Conservation (phyloP, 2,797 vertebrate genomes). For the Anomalospiza imberbis region DNA sequence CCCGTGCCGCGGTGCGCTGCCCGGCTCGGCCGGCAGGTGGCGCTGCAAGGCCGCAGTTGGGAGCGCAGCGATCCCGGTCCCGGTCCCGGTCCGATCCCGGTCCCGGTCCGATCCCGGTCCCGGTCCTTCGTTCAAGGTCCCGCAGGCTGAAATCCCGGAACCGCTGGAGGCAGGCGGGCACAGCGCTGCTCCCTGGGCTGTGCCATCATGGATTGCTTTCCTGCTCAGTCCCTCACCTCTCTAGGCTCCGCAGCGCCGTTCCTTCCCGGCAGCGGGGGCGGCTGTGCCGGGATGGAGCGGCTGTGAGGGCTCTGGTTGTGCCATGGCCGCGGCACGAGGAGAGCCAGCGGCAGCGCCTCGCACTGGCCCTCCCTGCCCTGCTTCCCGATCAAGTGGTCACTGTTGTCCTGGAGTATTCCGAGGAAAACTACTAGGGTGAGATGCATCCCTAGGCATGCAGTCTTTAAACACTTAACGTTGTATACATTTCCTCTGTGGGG, state of each 20-base stretch:
- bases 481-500: too few relatives aligned
- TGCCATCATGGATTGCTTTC: accelerated
- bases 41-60: not conserved
- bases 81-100: not conserved
- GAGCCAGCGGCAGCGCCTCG: not conserved
- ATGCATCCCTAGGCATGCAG: too few relatives aligned
- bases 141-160: accelerated
- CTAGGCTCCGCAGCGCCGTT: accelerated
- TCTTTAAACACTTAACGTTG: accelerated
- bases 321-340: accelerated
- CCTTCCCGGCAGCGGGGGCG: too few relatives aligned
- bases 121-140: accelerated
- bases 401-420: not conserved
- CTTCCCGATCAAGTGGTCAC: too few relatives aligned
- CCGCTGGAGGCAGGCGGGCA: accelerated
- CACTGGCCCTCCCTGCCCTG: not conserved
- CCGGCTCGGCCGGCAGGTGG: not conserved
- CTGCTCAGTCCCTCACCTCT: accelerated
- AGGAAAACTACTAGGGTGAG: not conserved
- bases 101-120: accelerated
- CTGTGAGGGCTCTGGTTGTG: accelerated
- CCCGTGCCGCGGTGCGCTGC: not conserved
- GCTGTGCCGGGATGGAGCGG: not conserved
- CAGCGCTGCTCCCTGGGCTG: accelerated
- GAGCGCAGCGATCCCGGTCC: not conserved